Evolutionary conservation across 53 echinoderm and acorn worm genomes (phyloP), one percentile per base, ranked within the genome.

Genomic region (Stichopus horrens): DNA sequence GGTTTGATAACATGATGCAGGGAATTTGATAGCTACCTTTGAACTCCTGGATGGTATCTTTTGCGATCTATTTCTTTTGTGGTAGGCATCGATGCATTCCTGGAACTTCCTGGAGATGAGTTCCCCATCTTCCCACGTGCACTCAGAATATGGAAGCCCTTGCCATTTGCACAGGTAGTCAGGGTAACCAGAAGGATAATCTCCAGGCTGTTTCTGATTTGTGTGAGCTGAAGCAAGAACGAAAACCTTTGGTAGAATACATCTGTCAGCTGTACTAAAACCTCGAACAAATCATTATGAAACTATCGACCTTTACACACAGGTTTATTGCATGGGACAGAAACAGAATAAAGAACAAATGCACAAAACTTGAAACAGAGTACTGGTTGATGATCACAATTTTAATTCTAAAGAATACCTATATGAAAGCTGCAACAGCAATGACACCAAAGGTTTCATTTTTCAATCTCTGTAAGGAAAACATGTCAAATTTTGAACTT

Each of bases 131-230:
- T 99, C 96, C 99, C 96, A 96, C 11, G 96, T 94, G 73, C 96
- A 95, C 57, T 98, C 99, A 4, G 95, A 86, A 80, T 97, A 98
- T 21, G 99, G 99, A 77, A 96, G 93, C 6, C 99, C 99, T 83
- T 94, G 94, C 99, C 99, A 98, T 84, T 98, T 98, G 74, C 92
- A 93, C 75, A 98, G 88, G 91, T 96, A 98, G 87, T 98, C 99
- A 11, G 92, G 94, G 77, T 90, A 93, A 81, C 92, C 92, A 7
- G 92, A 87, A 23, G 37, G 83, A 54, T 90, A 90, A 71, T 95
- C 95, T 10, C 92, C 90, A 14, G 95, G 93, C 85, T 94, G 94
- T 52, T 93, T 93, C 79, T 94, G 94, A 79, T 91, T 86, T 23
- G 94, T 91, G 80, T 92, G 95, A 73, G 92, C 94, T 94, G 90